Percentiles rank a stretch among this genome's conserved stretches.
Conservation (phyloP, 1,140 invertebrate species). For the Drosophila bocki region DNA sequence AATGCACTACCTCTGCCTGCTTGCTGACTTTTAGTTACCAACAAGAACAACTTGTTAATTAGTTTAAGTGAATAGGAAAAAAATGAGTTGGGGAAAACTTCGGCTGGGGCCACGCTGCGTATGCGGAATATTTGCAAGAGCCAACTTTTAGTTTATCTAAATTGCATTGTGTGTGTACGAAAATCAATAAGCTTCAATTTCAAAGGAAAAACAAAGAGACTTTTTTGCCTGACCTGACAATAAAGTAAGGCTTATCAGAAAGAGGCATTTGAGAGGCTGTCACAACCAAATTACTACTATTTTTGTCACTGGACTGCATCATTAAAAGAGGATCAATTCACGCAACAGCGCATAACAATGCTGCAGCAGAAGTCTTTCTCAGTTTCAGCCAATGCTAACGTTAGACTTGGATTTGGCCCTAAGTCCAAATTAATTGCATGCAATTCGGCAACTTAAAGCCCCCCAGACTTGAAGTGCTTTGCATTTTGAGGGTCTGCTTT, state of each 20-base stretch:
- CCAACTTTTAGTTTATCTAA: neutral
- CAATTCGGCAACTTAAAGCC: conserved; percentile 58
- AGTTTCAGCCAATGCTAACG: conserved; percentile 6
- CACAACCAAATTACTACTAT: conserved; percentile 11
- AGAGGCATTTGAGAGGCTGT: conserved; percentile 16
- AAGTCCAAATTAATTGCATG: conserved; percentile 77
- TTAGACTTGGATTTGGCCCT: conserved; percentile 38
- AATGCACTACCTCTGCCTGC: neutral
- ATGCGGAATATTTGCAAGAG: neutral
- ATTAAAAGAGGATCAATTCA: conserved; percentile 40
- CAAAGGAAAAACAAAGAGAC: conserved; percentile 1
- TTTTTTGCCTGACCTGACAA: neutral
- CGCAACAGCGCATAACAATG: conserved; percentile 34
- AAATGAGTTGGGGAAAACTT: conserved; percentile 23
- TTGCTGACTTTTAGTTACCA: neutral
- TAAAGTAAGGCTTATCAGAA: conserved; percentile 6
- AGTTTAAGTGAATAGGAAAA: conserved; percentile 28
- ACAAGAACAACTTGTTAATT: conserved; percentile 44
- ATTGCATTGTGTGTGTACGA: neutral
- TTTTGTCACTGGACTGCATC: conserved; percentile 28
- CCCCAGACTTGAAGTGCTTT: conserved; percentile 46
- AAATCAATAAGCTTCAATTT: conserved; percentile 11
- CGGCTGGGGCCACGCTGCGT: conserved; percentile 5
- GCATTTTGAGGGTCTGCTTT: conserved; percentile 59
- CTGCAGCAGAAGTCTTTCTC: conserved; percentile 21